A percentile compares a stretch with the other conserved stretches of the same genome.
Conservation (phyloP, 2,888 invertebrate species). For the Alentia gelatinosa region DNA sequence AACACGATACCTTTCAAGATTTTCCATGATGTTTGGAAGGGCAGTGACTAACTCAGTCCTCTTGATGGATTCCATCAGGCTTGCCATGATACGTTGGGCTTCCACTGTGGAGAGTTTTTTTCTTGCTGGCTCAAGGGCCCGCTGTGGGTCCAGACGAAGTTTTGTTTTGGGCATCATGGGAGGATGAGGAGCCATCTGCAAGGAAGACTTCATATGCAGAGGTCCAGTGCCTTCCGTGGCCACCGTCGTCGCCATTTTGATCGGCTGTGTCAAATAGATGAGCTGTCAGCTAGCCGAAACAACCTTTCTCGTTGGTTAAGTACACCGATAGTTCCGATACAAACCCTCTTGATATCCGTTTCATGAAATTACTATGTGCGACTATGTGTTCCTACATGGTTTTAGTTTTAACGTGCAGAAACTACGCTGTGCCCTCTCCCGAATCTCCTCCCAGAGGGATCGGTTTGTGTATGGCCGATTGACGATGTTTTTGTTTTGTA, state of each 20-base stretch:
- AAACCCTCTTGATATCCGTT: no score
- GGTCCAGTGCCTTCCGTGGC: neutral
- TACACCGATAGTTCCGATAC: no score
- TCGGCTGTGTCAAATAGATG: neutral
- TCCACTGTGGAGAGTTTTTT: constrained; percentile 80
- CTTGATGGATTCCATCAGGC: constrained; percentile 77
- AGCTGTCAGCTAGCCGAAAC: neutral
- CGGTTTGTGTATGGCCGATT: neutral
- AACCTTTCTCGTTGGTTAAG: no score
- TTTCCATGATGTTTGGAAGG: constrained; percentile 75
- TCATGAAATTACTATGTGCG: no score
- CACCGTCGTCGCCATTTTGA: neutral
- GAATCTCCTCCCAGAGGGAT: neutral
- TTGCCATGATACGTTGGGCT: constrained; percentile 79
- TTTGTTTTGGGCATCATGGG: constrained; percentile 40
- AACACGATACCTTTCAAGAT: constrained; percentile 74
- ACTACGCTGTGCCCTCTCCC: neutral
- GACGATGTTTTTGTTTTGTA: constrained; percentile 49
- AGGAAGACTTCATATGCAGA: neutral
- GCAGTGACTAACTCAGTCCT: constrained; percentile 74
- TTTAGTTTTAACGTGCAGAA: neutral
- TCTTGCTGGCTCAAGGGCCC: constrained; percentile 78
- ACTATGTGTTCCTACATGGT: neutral
- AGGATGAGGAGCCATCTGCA: constrained; percentile 20
- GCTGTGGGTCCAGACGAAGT: constrained; percentile 73